These are phyloP conservation scores for Nestor notabilis DNA, from an alignment of 2,113 vertebrate species.

Conservation along the genomic window DNA sequence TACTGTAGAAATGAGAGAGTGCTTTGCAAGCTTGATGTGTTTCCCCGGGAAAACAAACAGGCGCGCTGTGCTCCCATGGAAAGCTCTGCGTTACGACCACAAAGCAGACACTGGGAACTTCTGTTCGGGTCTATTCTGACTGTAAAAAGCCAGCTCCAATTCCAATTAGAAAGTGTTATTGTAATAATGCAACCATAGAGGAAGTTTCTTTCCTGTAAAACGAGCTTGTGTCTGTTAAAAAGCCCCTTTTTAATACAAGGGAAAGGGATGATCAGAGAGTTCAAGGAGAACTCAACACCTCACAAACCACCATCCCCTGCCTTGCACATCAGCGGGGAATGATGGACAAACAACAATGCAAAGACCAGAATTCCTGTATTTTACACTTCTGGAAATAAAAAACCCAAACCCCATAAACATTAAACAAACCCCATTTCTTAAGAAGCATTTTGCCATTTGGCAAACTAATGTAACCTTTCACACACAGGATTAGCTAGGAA, in stretches of 20 bases:
- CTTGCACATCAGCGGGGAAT: background rate
- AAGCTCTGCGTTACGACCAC: background rate
- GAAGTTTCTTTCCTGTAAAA: background rate
- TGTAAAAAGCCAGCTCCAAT: background rate
- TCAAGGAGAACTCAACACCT: background rate
- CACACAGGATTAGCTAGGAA: background rate
- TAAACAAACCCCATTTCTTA: background rate
- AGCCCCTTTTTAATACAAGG: background rate
- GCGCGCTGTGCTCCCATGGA: fast-evolving
- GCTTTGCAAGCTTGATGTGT: background rate
- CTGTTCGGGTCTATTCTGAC: background rate
- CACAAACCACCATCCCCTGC: background rate
- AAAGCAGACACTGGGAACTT: background rate
- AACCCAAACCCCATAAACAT: background rate
- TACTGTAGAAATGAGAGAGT: background rate
- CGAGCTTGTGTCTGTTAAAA: background rate
- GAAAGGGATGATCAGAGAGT: background rate
- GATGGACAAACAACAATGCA: background rate
- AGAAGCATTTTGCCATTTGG: background rate
- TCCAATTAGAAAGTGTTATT: fast-evolving
- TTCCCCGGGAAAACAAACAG: background rate
- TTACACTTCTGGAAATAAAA: background rate
- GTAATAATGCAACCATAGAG: background rate
- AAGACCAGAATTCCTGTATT: background rate
- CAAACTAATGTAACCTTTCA: background rate